These are phyloP conservation scores for Mercenaria mercenaria DNA, from an alignment of 1,140 invertebrate species.

Conservation along the genomic window DNA sequence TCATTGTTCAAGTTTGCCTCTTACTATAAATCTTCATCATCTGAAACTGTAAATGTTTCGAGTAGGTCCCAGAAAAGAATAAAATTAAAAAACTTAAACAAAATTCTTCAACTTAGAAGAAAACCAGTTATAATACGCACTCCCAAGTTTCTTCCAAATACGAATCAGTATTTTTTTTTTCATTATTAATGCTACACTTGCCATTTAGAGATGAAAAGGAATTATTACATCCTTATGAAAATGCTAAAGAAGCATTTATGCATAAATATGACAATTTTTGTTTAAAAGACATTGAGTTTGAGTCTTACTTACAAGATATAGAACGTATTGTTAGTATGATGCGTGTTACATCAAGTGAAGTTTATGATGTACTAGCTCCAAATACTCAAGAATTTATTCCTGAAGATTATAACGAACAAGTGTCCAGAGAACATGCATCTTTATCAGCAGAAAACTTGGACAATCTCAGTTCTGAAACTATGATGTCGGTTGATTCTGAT, in stretches of 20 bases:
- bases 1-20: conserved; percentile 45
- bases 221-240: neutral
- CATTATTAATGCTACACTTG: neutral
- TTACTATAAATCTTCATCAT: conserved; percentile 12
- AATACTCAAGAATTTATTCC: neutral
- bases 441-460: neutral
- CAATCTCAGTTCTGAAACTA: neutral
- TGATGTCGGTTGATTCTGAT: neutral
- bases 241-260: neutral
- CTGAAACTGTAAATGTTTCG: conserved; percentile 30
- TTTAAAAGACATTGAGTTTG: neutral
- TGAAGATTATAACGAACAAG: neutral
- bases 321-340: neutral
- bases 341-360: neutral
- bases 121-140: conserved; percentile 40
- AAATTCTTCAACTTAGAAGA: conserved; percentile 36
- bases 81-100: conserved; percentile 1
- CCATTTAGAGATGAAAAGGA: neutral
- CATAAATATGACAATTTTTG: conserved; percentile 18
- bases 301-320: neutral
- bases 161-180: conserved; percentile 41
- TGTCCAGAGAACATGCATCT: neutral
- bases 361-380: neutral
- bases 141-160: neutral
- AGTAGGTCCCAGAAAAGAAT: neutral